Base-by-base conservation (phyloP, 2,888 invertebrate species). In the Ectemnius cavifrons region DNA sequence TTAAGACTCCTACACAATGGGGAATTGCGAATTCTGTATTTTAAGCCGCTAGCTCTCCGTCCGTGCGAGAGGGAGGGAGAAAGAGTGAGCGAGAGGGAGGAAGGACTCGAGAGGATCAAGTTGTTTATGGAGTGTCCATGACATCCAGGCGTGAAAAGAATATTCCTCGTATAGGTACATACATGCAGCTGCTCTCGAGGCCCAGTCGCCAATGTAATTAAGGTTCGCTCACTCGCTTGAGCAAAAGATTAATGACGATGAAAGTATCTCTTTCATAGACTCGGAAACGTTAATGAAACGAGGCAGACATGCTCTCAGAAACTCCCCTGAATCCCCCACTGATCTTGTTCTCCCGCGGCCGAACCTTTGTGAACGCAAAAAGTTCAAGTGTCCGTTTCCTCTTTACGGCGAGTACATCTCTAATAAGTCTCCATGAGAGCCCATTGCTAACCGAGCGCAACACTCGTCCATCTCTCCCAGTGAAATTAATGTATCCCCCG, bases 401-500 rank as follows among this genome's bases (percentile, higher is more conserved):
- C 45, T 45, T 23, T 46, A 23, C 56, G 20, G 13, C 13, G 23
- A 14, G 18, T 4, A 3, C 20, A 18, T 14, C 47, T 60, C 4
- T 14, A 58, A 28, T 61, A 45, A 66, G 60, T 65, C 13, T 23
- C 27, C 6, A 1, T 23, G 23, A 23, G 23, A 23, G 23, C 23
- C 23, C 23, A 23, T 23, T n/a, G 23, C 45, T 59, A 58, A 49
- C 28, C 23, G 28, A 23, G 23, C 23, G 23, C 23, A 23, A 45
- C 62, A 65, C 6, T 58, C 62, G 59, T 37, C 37, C 67, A 57
- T 56, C 60, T 18, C 52, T 20, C 28, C 11, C 37, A 6, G 63
- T 46, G 63, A 74, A 80, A 85, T 84, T 84, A 85, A 85, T 84
- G 79, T 65, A 76, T 71, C 70, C 70, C 45, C 65, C 23, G 61